Evolutionary conservation across 1,140 invertebrate species (phyloP).

Genomic region (Pseudomyrmex gracilis): DNA sequence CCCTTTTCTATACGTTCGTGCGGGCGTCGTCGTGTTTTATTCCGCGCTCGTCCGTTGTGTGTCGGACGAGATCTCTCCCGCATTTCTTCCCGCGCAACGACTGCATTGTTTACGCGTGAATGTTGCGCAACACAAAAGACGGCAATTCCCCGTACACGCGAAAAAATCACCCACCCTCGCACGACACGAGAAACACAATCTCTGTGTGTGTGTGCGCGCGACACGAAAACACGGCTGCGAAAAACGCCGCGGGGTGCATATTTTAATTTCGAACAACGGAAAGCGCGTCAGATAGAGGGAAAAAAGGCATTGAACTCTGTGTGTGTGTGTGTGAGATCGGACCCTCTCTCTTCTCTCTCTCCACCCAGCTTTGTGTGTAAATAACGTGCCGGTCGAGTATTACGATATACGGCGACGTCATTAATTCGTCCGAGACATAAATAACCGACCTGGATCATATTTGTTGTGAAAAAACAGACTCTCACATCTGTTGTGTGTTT

Average conservation of each 20-base stretch:
- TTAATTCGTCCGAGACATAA: too few relatives aligned
- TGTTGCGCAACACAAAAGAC: slow-evolving; percentile 63
- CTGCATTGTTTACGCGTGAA: slow-evolving; percentile 61
- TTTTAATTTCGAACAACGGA: slow-evolving; percentile 51
- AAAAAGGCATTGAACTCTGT: slow-evolving; percentile 41
- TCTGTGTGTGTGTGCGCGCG: not conserved
- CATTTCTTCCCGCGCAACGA: slow-evolving; percentile 37
- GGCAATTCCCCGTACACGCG: slow-evolving; percentile 53
- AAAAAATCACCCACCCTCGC: not conserved
- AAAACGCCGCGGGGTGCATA: slow-evolving; percentile 64
- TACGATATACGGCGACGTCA: not conserved
- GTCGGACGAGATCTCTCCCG: slow-evolving; percentile 8
- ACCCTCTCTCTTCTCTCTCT: not conserved
- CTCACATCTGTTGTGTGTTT: too few relatives aligned
- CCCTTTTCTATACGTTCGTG: slow-evolving; percentile 37
- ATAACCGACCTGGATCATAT: too few relatives aligned
- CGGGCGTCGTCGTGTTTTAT: not conserved
- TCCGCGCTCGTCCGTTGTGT: not conserved
- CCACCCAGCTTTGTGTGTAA: not conserved
- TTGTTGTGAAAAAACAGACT: too few relatives aligned
- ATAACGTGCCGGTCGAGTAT: slow-evolving; percentile 17
- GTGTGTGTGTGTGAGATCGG: too few relatives aligned
- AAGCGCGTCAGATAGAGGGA: slow-evolving; percentile 25
- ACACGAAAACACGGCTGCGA: slow-evolving; percentile 2
- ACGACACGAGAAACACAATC: slow-evolving; percentile 1